Conservation (phyloP, 2,797 vertebrate genomes). For the Pelobates cultripes region DNA sequence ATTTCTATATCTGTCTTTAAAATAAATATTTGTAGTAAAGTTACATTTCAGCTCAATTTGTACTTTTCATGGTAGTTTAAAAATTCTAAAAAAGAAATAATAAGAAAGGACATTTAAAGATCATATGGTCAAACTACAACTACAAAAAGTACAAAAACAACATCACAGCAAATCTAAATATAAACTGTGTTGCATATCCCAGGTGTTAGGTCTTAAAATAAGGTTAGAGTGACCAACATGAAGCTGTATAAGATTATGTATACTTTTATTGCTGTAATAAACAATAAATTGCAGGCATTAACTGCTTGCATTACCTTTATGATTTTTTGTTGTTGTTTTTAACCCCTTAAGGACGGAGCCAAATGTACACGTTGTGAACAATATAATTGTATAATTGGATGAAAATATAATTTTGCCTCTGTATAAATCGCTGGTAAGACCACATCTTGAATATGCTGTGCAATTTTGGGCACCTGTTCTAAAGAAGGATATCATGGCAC, state of each 20-base stretch:
- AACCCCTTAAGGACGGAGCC: no score
- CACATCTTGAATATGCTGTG: no score
- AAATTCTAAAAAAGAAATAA: slow-evolving; percentile 20
- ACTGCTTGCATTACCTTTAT: not conserved
- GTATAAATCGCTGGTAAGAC: no score
- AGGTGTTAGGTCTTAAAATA: slow-evolving; percentile 24
- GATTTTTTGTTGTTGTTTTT: no score
- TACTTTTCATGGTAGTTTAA: slow-evolving; percentile 14
- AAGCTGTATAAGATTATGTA: not conserved
- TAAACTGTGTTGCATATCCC: slow-evolving; percentile 16
- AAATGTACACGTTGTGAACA: no score
- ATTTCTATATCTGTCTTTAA: not conserved
- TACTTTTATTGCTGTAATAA: not conserved
- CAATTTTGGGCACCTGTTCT: no score
- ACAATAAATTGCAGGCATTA: not conserved
- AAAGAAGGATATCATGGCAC: no score
- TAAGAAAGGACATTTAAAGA: slow-evolving; percentile 28
- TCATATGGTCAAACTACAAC: not conserved
- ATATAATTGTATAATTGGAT: no score
- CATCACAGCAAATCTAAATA: slow-evolving; percentile 24
- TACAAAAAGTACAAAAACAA: slow-evolving; percentile 7
- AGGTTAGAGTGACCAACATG: slow-evolving; percentile 32
- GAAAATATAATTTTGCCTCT: no score
- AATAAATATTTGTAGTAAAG: no score
- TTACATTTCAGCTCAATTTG: slow-evolving; percentile 3